Evolutionary conservation across 2,888 invertebrate species (phyloP).

Genomic region (Morinoia aosen): DNA sequence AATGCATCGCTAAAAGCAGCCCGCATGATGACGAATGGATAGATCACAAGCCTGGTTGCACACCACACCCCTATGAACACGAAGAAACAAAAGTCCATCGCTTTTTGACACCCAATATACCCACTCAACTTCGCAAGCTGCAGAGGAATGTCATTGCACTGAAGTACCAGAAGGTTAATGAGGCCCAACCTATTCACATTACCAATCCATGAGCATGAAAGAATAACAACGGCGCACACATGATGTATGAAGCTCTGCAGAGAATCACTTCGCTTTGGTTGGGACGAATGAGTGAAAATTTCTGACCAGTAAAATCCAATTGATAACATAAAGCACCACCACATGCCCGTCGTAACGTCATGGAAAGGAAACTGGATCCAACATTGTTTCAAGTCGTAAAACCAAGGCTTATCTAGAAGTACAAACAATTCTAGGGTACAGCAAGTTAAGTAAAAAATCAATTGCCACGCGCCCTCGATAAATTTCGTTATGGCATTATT

Average conservation of each 20-base stretch:
- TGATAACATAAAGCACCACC: constrained; percentile 98
- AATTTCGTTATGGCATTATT: constrained; percentile 92
- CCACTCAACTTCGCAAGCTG: constrained; percentile 95
- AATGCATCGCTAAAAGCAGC: constrained; percentile 89
- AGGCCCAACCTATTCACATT: constrained; percentile 93
- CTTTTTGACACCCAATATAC: constrained; percentile 88
- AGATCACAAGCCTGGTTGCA: constrained; percentile 87
- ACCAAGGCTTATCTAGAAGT: constrained; percentile 93
- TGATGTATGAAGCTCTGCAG: constrained; percentile 99
- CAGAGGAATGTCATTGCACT: constrained; percentile 90
- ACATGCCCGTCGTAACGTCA: constrained; percentile 84
- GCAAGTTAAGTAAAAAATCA: constrained; percentile 59
- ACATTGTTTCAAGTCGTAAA: constrained; percentile 90
- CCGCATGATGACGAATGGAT: constrained; percentile 83
- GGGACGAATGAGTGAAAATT: constrained; percentile 93
- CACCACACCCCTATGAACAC: constrained; percentile 94
- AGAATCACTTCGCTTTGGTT: constrained; percentile 90
- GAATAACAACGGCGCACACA: constrained; percentile 89
- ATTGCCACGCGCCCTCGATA: constrained; percentile 76
- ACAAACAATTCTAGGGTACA: constrained; percentile 81
- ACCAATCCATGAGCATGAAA: constrained; percentile 94
- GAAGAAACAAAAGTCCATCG: constrained; percentile 89
- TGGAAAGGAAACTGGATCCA: constrained; percentile 86
- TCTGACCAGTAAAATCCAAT: constrained; percentile 95
- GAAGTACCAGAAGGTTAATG: constrained; percentile 87